phyloP scores from a whole-genome alignment of 2,113 vertebrate species.

The Paramisgurnus dabryanus region DNA sequence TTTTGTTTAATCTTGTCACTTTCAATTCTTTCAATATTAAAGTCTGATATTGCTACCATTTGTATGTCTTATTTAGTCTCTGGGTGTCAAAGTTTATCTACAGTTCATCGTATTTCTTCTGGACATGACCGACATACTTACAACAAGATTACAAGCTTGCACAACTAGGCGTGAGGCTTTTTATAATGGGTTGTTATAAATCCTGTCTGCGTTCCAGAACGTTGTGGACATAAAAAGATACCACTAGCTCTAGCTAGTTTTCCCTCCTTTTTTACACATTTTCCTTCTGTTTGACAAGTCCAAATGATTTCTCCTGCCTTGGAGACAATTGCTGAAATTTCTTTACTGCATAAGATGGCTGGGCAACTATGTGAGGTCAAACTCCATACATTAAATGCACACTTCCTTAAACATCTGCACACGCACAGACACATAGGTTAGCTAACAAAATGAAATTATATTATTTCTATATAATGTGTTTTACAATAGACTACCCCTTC shows the following conservation, averaged over 20 bases:
- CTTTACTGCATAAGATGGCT: slow-evolving; percentile 12
- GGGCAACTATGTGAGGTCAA: slow-evolving; percentile 38
- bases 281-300: not conserved
- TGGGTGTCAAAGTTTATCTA: not conserved
- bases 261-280: not conserved
- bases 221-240: slow-evolving; percentile 30
- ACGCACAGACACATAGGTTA: not conserved
- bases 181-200: slow-evolving; percentile 27
- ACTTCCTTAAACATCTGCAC: not conserved
- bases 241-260: not conserved
- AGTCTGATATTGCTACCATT: not conserved
- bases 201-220: not conserved
- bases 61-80: not conserved
- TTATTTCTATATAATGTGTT: too few relatives aligned
- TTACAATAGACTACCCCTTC: too few relatives aligned
- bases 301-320: slow-evolving; percentile 29
- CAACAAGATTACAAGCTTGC: slow-evolving; percentile 11
- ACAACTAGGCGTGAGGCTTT: slow-evolving; percentile 17
- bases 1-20: not conserved
- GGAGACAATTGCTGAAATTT: slow-evolving; percentile 44
- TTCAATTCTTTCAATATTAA: not conserved
- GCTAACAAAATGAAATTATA: too few relatives aligned
- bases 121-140: not conserved
- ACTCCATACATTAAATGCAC: slow-evolving; percentile 21
- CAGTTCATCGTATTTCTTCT: not conserved